Conservation (phyloP, 2,888 invertebrate species). For the Tipula vernalis region DNA sequence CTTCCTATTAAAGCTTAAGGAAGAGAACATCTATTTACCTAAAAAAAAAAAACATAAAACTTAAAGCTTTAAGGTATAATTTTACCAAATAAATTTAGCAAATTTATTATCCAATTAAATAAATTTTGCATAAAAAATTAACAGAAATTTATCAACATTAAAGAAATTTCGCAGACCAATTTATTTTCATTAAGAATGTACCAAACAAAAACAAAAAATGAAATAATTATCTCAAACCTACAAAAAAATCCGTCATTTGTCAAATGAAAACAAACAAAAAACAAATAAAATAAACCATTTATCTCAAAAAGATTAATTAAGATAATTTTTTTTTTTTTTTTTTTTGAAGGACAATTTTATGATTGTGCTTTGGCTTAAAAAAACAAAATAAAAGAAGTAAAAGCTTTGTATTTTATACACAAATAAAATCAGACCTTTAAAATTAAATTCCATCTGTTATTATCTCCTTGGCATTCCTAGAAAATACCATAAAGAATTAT, state of each 20-base stretch:
- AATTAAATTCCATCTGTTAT: neutral
- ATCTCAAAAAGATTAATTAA: neutral
- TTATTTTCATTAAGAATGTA: neutral
- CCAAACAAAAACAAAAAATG: neutral
- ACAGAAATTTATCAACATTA: neutral
- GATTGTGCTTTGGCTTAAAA: neutral
- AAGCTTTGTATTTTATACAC: neutral
- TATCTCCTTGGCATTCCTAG: neutral
- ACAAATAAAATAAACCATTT: neutral
- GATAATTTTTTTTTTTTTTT: neutral
- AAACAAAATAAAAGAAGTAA: neutral
- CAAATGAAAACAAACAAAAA: neutral
- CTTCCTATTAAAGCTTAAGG: too few species aligned
- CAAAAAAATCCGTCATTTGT: neutral
- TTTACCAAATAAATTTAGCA: neutral
- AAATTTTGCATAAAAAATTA: neutral
- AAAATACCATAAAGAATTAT: neutral
- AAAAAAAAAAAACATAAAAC: too few species aligned
- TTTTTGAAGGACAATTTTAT: neutral
- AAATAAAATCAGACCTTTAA: neutral
- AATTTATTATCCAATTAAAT: neutral
- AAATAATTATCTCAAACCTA: neutral
- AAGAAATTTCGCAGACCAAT: neutral
- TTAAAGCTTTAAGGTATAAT: too few species aligned
- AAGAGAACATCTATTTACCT: too few species aligned